Base-by-base conservation (phyloP, 2,113 vertebrate species). In the Stigmatopora argus region DNA sequence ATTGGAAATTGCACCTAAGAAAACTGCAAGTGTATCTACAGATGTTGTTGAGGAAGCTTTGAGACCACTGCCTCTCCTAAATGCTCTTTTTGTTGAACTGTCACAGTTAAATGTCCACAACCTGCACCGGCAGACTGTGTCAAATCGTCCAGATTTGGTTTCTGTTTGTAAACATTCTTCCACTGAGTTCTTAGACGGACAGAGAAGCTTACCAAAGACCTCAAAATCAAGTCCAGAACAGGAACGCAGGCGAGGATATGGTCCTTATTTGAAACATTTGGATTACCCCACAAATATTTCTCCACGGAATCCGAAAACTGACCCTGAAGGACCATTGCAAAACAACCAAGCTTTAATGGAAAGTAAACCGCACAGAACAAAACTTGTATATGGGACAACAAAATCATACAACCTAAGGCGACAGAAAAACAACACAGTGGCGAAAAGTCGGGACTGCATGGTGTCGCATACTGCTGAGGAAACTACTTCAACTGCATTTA, bases 11-110 rank as follows among this genome's bases (percentile, higher is more conserved):
- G 6, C 52, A 3, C 34, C 10, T 0, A 64, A 66, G 52, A 26
- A 5, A 1, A 21, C 67, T 55, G 38, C 55, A 13, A 67, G 65
- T 52, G 70, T 17, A 5, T 34, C 71, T 46, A 71, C 59, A 23
- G 69, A 79, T 66, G 61, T 63, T 58, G 72, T 83, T 1, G 47
- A 72, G 15, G 80, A 73, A 31, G 55, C 83, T 0, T 49, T 94
- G 62, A 75, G 59, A 57, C 93, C 90, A 73, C 72, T 97, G 71
- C 96, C 95, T 0, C 81, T 98, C 0, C 82, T 98, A 52, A 96
- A 92, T 12, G 91, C 94, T 41, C 85, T 98, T 74, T 75, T 96
- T 26, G 75, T 91, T 0, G 96, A 98, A 71, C 80, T 98, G 61
- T 93, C 92, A 0, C 75, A 94, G 82, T 79, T 97, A 19, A 85